Evolutionary conservation across 1,140 invertebrate species (phyloP).

Genomic region (Hylaeus volcanicus): DNA sequence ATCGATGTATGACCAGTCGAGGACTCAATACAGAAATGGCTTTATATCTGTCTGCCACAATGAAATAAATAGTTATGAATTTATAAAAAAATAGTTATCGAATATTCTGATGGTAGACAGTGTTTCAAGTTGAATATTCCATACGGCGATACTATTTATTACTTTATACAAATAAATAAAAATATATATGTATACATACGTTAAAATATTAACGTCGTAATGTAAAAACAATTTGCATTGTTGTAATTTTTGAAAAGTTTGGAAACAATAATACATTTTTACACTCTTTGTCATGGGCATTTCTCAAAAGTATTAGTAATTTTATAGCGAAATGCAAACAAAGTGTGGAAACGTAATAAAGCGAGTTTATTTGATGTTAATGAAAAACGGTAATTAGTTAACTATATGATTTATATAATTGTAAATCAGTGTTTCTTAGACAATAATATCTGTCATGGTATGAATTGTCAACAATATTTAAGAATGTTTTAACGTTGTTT

Average conservation of each 20-base stretch:
- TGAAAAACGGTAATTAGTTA: background rate
- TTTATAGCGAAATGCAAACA: background rate
- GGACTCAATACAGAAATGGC: slow-evolving; percentile 12
- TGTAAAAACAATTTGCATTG: slow-evolving; percentile 41
- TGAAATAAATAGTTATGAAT: slow-evolving; percentile 31
- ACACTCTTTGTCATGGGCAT: slow-evolving; percentile 3
- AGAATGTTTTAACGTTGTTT: slow-evolving; percentile 6
- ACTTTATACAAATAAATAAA: slow-evolving; percentile 55
- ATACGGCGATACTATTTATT: slow-evolving; percentile 66
- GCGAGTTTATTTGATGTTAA: slow-evolving; percentile 15
- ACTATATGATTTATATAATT: slow-evolving; percentile 26
- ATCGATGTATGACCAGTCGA: slow-evolving; percentile 46
- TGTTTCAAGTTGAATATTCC: slow-evolving; percentile 67
- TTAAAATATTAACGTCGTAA: slow-evolving; percentile 28
- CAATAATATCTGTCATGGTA: slow-evolving; percentile 27
- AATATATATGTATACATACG: slow-evolving; percentile 42
- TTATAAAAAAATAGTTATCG: slow-evolving; percentile 51
- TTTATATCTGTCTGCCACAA: slow-evolving; percentile 51
- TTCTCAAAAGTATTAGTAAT: slow-evolving; percentile 8
- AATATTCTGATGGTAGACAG: slow-evolving; percentile 52
- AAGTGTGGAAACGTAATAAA: slow-evolving; percentile 5
- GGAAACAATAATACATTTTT: slow-evolving; percentile 11
- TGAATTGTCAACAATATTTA: slow-evolving; percentile 5
- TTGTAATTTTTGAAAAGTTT: slow-evolving; percentile 33
- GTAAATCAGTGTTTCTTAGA: slow-evolving; percentile 23